Base-by-base conservation (phyloP, 37 sponge, comb jelly and placozoan genomes). In the Bolinopsis microptera region DNA sequence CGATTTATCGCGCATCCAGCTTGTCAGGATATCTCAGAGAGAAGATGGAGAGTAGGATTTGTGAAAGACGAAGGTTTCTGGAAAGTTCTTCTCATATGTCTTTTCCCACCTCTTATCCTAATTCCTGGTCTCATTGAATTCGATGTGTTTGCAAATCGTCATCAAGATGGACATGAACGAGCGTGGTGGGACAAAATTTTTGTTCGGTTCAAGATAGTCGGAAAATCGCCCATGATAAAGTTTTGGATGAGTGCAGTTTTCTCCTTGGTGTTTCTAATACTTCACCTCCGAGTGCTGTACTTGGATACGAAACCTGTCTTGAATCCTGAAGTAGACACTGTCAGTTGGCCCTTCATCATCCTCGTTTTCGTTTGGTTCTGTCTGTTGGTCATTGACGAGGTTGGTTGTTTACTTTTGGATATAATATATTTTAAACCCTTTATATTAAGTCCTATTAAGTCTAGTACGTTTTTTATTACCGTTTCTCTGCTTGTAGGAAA, bases 211-310 rank as follows among this genome's bases (percentile, higher is more conserved):
- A 72, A 72, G 26, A 72, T 72, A 8, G 31, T 72, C 31, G 75
- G 75, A 30, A 72, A 72, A 72, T 72, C 75, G 5, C 75, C 75
- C 75, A 72, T 72, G 75, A 72, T 72, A 5, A 72, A 72, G 75
- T 72, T 72, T 21, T 72, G 75, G 75, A 72, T 72, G 75, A 72
- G 31, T n/a, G 75, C 75, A 8, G 75, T 72, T 8, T 72, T n/a
- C 31, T 30, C 75, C 31, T 21, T 72, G 3, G 26, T 72, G 5
- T 72, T 72, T 28, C 5, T 72, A 21, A 5, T n/a, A 23, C 75
- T 72, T n/a, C 75, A 72, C 18, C 75, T 72, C 31, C 5, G 75
- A 72, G 75, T 72, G 75, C 26, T 72, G 31, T 72, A 72, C 26
- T 30, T 72, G 75, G 75, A 72, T 72, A 28, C 75, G 22, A 72